phyloP scores from a whole-genome alignment of 2,888 invertebrate species.

The Drosophila conformis region DNA sequence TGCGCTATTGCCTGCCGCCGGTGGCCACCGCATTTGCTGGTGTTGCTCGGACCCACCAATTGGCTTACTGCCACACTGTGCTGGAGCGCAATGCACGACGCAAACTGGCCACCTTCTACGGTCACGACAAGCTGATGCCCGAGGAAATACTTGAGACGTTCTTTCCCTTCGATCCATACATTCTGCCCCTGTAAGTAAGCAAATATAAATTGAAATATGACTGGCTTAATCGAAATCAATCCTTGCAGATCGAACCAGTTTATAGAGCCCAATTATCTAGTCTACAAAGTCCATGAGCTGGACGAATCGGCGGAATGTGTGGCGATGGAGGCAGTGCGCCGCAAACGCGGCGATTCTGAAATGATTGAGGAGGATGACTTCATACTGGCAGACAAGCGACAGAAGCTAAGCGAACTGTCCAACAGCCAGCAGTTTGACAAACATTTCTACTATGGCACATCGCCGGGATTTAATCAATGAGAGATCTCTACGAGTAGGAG shows the following conservation, averaged over 20 bases:
- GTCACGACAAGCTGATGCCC: slow-evolving; percentile 86
- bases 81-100: slow-evolving; percentile 93
- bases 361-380: slow-evolving; percentile 84
- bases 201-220: background rate
- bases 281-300: slow-evolving; percentile 58
- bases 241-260: slow-evolving; percentile 82
- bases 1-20: slow-evolving; percentile 91
- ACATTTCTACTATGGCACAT: slow-evolving; percentile 82
- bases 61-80: slow-evolving; percentile 96
- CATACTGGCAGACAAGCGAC: slow-evolving; percentile 82
- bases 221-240: background rate
- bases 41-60: slow-evolving; percentile 92
- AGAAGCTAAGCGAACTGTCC: slow-evolving; percentile 69
- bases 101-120: slow-evolving; percentile 87
- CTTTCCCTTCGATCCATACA: slow-evolving; percentile 96
- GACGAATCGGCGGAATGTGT: slow-evolving; percentile 62
- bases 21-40: slow-evolving; percentile 93
- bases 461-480: slow-evolving; percentile 81
- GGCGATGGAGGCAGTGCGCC: slow-evolving; percentile 35
- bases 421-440: slow-evolving; percentile 80
- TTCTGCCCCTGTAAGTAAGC: slow-evolving; percentile 86
- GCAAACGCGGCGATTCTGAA: slow-evolving; percentile 83
- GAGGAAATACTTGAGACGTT: slow-evolving; percentile 87
- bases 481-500: background rate
- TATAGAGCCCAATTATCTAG: slow-evolving; percentile 71